A percentile compares a stretch with the other conserved stretches of the same genome.
These are phyloP conservation scores for Lepidocyrtinus sp. DNA, from an alignment of 2,888 invertebrate species.

Conservation along the genomic window DNA sequence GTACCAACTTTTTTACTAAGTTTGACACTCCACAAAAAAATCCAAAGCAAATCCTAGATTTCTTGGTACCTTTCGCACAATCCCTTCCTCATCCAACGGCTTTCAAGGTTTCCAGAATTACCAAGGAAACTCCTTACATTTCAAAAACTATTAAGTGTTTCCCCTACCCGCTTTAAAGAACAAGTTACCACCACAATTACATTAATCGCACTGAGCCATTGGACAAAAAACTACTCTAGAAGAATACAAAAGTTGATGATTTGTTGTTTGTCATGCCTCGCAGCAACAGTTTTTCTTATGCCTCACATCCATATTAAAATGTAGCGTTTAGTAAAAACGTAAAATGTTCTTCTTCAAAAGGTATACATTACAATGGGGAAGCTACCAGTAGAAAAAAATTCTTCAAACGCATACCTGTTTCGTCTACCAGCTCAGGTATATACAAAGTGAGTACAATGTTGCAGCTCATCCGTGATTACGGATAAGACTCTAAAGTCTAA, in stretches of 20 bases:
- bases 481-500: neutral
- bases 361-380: slow-evolving; percentile 29
- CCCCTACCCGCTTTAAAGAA: slow-evolving; percentile 21
- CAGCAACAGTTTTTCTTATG: slow-evolving; percentile 45
- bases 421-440: neutral
- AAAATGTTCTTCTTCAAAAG: slow-evolving; percentile 12
- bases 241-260: slow-evolving; percentile 31
- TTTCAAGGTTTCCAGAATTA: too few species aligned
- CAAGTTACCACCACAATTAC: slow-evolving; percentile 16
- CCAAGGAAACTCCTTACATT: slow-evolving; percentile 29
- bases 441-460: too few species aligned
- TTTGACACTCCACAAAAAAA: too few species aligned
- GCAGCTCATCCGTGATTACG: slow-evolving; percentile 34
- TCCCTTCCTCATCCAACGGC: too few species aligned
- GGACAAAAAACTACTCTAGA: slow-evolving; percentile 22
- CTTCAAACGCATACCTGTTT: slow-evolving; percentile 8
- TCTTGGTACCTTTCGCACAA: too few species aligned
- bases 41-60: too few species aligned
- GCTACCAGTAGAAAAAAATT: slow-evolving; percentile 30
- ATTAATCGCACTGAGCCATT: too few species aligned
- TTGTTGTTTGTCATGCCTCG: slow-evolving; percentile 40
- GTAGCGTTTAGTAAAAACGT: slow-evolving; percentile 29
- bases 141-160: neutral
- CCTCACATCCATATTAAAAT: slow-evolving; percentile 35
- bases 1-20: too few species aligned